Base-by-base conservation (phyloP, 1,140 invertebrate genomes). In the Saccostrea glomerata region DNA sequence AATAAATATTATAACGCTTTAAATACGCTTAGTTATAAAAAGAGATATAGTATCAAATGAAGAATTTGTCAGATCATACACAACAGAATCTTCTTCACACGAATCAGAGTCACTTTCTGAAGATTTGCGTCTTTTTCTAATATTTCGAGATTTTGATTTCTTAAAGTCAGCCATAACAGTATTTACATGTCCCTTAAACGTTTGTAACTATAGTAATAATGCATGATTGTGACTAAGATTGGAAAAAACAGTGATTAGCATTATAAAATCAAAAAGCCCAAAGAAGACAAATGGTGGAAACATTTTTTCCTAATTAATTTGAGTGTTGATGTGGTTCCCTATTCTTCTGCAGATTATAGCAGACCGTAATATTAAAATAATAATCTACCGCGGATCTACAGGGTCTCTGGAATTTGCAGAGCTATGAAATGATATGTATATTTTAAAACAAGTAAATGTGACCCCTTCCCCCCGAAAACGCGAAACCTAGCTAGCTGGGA, bases 121-220 rank as follows among this genome's bases (percentile, higher is more conserved):
- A 0, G 91, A 91, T 58, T 90, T 66, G 23, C 85, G 82, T 87
- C 90, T 87, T 90, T 89, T 90, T 56, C 91, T 86, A 13, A 91
- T 73, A 12, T 77, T 55, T 84, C 63, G 86, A 40, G 58, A 70
- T 84, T 88, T 89, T 40, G 23, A 63, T 82, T 89, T 89, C 83
- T 90, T 91, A 56, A 90, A 90, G n/a, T 86, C 86, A 15, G 89
- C 89, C 90, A 91, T 91, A 30, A 77, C 70, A 77, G 70, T 17
- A 77, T 30, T 30, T 77, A 30, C 7, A 36, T 25, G 30, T 77
- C 70, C 11, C 15, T 77, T 30, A 36, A 30, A 77, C 25, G 70
- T 77, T 77, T 77, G 23, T 15, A 1, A 36, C 9, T 30, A 77
- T 23, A 5, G 15, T 30, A 25, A 36, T 63, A 2, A 20, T 73